Percentiles rank a stretch among this genome's conserved stretches.
Evolutionary conservation across 2,888 invertebrate genomes (phyloP).

Genomic region (Tanypteryx hageni): DNA sequence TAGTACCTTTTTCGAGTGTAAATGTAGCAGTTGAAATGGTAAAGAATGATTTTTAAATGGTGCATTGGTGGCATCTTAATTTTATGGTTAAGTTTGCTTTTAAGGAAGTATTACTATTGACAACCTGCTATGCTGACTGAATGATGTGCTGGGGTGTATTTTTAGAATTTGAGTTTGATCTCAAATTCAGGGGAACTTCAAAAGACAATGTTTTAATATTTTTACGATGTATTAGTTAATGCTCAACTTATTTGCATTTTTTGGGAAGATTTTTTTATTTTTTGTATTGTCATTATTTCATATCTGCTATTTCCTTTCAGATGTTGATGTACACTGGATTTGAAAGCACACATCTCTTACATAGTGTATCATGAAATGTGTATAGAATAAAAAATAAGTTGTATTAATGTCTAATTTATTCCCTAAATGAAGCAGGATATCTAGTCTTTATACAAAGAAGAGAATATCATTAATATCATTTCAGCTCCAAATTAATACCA

Average conservation of each 20-base stretch:
- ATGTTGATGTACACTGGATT: constrained; percentile 57
- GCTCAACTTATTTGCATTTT: constrained; percentile 59
- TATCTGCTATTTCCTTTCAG: constrained; percentile 26
- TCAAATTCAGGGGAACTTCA: constrained; percentile 1
- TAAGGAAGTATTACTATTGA: not conserved
- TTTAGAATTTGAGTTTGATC: not conserved
- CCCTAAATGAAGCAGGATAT: too few species aligned
- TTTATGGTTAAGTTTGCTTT: not conserved
- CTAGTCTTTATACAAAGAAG: too few species aligned
- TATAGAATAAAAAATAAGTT: constrained; percentile 60
- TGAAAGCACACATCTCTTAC: constrained; percentile 61
- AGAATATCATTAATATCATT: too few species aligned
- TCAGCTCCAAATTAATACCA: too few species aligned
- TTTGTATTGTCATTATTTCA: constrained; percentile 27
- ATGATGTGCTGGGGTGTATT: constrained; percentile 7
- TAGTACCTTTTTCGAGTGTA: not conserved
- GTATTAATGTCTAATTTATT: not conserved
- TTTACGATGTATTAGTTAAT: constrained; percentile 51
- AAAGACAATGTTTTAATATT: constrained; percentile 14
- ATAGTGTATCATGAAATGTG: constrained; percentile 59
- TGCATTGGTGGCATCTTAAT: not conserved
- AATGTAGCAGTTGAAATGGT: not conserved
- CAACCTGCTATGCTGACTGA: constrained; percentile 24
- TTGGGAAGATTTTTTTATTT: constrained; percentile 46
- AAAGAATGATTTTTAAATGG: not conserved